phyloP scores from a whole-genome alignment of 2,888 invertebrate species.

The Nymphalis polychloros region DNA sequence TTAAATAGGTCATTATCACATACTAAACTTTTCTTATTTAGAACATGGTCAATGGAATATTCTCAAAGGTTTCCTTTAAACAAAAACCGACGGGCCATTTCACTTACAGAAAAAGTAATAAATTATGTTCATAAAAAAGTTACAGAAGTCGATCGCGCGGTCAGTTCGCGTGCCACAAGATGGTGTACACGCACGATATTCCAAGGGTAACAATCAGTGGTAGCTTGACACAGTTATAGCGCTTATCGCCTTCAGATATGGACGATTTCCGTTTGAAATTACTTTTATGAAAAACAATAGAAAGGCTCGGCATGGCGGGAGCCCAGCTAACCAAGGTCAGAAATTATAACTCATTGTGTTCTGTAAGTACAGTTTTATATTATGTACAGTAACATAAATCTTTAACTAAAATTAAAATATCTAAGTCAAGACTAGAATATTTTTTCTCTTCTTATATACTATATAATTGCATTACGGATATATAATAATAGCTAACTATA shows the following conservation, averaged over 20 bases:
- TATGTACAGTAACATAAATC: conserved; percentile 41
- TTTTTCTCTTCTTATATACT: too few species aligned
- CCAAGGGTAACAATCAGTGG: conserved; percentile 22
- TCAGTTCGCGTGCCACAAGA: conserved; percentile 45
- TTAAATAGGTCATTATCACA: not conserved
- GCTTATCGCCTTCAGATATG: conserved; percentile 19
- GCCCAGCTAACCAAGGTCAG: conserved; percentile 42
- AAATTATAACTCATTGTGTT: conserved; percentile 54
- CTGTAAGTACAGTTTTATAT: conserved; percentile 29
- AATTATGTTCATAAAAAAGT: conserved; percentile 38
- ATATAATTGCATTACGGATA: too few species aligned
- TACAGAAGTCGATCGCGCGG: conserved; percentile 38
- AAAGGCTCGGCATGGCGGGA: conserved; percentile 46
- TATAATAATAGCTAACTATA: too few species aligned
- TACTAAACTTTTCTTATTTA: not conserved
- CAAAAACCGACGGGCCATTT: conserved; percentile 20
- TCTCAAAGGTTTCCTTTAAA: conserved; percentile 3
- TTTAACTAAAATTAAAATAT: not conserved
- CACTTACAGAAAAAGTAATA: conserved; percentile 32
- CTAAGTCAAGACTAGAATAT: too few species aligned
- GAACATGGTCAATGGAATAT: not conserved
- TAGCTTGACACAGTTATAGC: conserved; percentile 8
- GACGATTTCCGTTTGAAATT: conserved; percentile 19
- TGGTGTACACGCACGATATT: conserved; percentile 42
- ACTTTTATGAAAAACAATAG: conserved; percentile 7